A percentile compares a stretch with the other conserved stretches of the same genome.
These are phyloP conservation scores for Baronia brevicornis DNA, from an alignment of 2,888 invertebrate genomes.

Conservation along the genomic window DNA sequence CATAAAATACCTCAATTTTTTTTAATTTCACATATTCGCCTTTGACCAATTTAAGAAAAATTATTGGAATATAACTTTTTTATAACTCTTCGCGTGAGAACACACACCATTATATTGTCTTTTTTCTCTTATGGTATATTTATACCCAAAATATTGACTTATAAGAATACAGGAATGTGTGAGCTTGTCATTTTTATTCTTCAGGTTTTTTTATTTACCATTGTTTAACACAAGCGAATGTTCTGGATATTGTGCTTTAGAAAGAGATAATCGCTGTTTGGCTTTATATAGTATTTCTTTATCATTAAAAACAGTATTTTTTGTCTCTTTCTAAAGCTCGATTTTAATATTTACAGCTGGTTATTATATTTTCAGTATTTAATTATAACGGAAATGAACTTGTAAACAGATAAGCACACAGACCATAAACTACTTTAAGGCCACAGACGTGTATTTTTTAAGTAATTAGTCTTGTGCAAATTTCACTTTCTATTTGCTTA, in stretches of 20 bases:
- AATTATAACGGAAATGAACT: no score
- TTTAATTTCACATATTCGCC: no score
- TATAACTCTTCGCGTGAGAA: conserved; percentile 22
- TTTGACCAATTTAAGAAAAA: no score
- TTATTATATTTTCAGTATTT: no score
- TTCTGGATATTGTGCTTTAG: no score
- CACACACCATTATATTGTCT: conserved; percentile 33
- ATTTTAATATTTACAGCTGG: no score
- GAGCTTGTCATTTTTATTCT: conserved; percentile 62
- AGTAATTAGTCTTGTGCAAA: conserved; percentile 39
- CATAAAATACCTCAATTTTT: no score
- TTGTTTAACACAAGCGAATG: conserved; percentile 21
- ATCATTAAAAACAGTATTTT: no score
- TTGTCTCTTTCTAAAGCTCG: no score
- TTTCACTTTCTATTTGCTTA: conserved; percentile 45
- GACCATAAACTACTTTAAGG: conserved; percentile 21
- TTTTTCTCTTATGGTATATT: conserved; percentile 63
- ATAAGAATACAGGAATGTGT: conserved; percentile 67
- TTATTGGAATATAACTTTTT: neutral
- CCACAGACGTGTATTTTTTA: conserved; percentile 30
- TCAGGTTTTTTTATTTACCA: conserved; percentile 40
- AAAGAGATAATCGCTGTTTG: no score
- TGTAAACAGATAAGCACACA: conserved; percentile 17
- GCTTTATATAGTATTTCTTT: no score
- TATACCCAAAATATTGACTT: conserved; percentile 51